A percentile compares a stretch with the other conserved stretches of the same genome.
Conservation (phyloP, 2,888 invertebrate species). For the Agrilus biguttatus region DNA sequence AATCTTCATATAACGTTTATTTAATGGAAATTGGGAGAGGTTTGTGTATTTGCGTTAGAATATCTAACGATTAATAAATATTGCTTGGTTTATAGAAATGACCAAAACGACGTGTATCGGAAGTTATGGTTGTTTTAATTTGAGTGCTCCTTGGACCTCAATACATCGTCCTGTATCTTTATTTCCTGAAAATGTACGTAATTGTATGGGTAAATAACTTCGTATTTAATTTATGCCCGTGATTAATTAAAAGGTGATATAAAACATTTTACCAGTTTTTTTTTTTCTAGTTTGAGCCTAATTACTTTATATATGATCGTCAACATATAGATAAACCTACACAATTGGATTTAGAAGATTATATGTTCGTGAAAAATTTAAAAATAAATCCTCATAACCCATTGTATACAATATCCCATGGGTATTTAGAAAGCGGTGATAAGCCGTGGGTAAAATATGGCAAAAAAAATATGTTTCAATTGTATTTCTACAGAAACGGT, state of each 20-base stretch:
- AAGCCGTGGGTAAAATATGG: constrained; percentile 54
- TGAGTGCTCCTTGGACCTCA: constrained; percentile 64
- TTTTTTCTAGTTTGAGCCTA: constrained; percentile 41
- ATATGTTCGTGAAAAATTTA: constrained; percentile 43
- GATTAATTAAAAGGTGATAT: background rate
- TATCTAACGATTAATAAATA: background rate
- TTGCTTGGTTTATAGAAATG: constrained; percentile 18
- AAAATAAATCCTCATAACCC: constrained; percentile 49
- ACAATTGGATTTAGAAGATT: constrained; percentile 50
- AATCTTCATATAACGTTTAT: constrained; percentile 27
- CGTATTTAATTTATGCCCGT: background rate
- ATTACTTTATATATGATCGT: constrained; percentile 43
- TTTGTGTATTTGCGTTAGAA: constrained; percentile 11
- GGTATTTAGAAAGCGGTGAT: constrained; percentile 72
- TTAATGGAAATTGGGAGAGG: constrained; percentile 28
- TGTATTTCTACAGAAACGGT: constrained; percentile 5
- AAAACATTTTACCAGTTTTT: background rate
- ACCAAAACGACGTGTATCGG: constrained; percentile 51
- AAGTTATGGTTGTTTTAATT: constrained; percentile 68
- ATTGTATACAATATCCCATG: constrained; percentile 69
- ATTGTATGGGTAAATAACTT: background rate
- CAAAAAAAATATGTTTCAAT: background rate
- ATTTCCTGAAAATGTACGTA: constrained; percentile 51
- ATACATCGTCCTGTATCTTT: constrained; percentile 64
- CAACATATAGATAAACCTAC: constrained; percentile 37